Evolutionary conservation across 1,140 invertebrate species (phyloP), one percentile per base, ranked within the genome.

Genomic region (Apis dorsata): DNA sequence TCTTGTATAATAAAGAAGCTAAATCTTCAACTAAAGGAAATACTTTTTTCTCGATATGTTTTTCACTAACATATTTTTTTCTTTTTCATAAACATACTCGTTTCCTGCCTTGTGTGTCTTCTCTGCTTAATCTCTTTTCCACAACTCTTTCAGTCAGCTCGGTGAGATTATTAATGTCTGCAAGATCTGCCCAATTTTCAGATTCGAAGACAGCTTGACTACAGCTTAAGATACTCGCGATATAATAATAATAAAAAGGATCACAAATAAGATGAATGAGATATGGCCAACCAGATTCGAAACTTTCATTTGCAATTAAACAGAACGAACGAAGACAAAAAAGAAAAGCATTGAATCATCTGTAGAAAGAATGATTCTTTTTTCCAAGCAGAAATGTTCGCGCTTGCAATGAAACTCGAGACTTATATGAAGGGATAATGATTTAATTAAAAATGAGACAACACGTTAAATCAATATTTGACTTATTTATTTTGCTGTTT

Each of bases 211-310:
- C 34, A 74, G 17, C 28, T 44, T 49, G 65, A 2, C 69, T 57
- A 74, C 81, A 78, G 28, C 77, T 81, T n/a, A 34, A 34, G 44
- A 13, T 28, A 44, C 44, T 24, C 19, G 15, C 51, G 44, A 55
- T 79, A 73, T n/a, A 70, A 79, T 55, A 44, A 53, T 77, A 83
- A 86, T 81, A 85, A 82, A 86, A 71, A 71, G 59, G 24, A 69
- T 55, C 73, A 21, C 44, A 60, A 65, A 60, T 79, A 86, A 86
- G 83, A 86, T 86, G 74, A 74, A 86, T 86, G 85, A 86, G 79
- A 86, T 86, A 85, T 82, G 51, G 57, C 55, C 17, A 53, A 34
- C 17, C 15, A 63, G 55, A 13, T 28, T 28, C n/a, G 19, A n/a
- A 53, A 71, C 53, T 17, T 24, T 44, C 5, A 5, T 44, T 44